Base-by-base conservation (phyloP, 2,113 vertebrate species). In the Phoxinus phoxinus region DNA sequence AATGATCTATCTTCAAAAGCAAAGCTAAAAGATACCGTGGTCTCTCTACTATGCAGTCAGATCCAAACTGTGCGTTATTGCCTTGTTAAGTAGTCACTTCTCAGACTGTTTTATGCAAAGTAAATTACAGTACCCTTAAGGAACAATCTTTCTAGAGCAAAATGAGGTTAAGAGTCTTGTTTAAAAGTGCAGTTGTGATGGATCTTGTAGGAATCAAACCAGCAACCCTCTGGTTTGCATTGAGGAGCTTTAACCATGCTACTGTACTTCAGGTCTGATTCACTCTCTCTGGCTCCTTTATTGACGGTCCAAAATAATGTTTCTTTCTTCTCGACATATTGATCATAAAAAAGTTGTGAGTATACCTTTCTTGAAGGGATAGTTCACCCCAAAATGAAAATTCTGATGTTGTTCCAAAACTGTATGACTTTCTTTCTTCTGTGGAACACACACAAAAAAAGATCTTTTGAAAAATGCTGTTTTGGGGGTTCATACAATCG, bases 1-100 rank as follows among this genome's bases (percentile, higher is more conserved):
- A 94, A 94, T 89, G 91, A 88, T 71, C 80, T 89, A 85, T 91
- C 89, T 92, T 91, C 92, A 79, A 91, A 92, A 93, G 91, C 61
- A 74, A 75, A 48, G 65, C 75, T 59, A 84, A 82, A 75, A 76
- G 83, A 74, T 83, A 73, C 73, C 27, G 71, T 88, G 65, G 79
- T 63, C 41, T 81, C 81, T 53, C 9, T 15, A 81, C 63, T 72
- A 69, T n/a, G 5, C 58, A 17, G 65, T 79, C 44, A 76, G 84
- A 61, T 65, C 77, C 15, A 53, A 83, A 44, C 48, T 81, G 75
- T 84, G 84, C 21, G 25, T 73, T 75, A 48, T 72, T 72, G 69
- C 69, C 19, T 41, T 51, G 61, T 41, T 30, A 65, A 48, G 59
- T 81, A 48, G 37, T 59, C 76, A 78, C 21, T 59, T 78, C 23